These are phyloP conservation scores for Tachina grossa DNA, from an alignment of 2,888 invertebrate species.

Conservation along the genomic window DNA sequence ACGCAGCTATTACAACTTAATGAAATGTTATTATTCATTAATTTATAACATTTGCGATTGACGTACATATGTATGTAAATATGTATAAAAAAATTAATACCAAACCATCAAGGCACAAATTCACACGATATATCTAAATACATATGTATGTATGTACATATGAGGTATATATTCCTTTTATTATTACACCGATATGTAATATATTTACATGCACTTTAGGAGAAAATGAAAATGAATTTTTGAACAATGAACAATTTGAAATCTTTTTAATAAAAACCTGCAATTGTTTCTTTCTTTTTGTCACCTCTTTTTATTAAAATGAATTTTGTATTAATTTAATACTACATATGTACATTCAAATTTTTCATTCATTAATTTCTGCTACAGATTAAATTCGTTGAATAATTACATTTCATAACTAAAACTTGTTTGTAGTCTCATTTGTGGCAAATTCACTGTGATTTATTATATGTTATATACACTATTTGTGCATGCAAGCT, in stretches of 20 bases:
- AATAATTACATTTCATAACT: conserved; percentile 32
- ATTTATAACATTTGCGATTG: conserved; percentile 14
- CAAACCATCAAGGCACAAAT: no score
- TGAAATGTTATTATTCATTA: conserved; percentile 3
- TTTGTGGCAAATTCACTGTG: background rate
- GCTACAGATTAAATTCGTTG: background rate
- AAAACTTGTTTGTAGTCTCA: background rate
- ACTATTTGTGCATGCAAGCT: conserved; percentile 5
- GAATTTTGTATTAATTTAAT: background rate
- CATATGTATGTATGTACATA: no score
- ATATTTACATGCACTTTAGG: no score
- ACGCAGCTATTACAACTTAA: background rate
- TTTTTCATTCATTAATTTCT: background rate
- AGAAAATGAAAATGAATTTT: no score
- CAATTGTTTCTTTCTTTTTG: background rate
- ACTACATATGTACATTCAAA: background rate
- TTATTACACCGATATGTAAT: no score
- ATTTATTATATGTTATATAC: background rate
- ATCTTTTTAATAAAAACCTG: background rate
- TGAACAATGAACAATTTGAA: background rate
- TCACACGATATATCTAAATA: no score
- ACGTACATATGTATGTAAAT: no score
- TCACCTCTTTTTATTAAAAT: background rate
- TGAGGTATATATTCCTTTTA: no score
- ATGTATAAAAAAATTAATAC: no score